Evolutionary conservation across 2,888 invertebrate species (phyloP).

Genomic region (Epistrophe eligans): DNA sequence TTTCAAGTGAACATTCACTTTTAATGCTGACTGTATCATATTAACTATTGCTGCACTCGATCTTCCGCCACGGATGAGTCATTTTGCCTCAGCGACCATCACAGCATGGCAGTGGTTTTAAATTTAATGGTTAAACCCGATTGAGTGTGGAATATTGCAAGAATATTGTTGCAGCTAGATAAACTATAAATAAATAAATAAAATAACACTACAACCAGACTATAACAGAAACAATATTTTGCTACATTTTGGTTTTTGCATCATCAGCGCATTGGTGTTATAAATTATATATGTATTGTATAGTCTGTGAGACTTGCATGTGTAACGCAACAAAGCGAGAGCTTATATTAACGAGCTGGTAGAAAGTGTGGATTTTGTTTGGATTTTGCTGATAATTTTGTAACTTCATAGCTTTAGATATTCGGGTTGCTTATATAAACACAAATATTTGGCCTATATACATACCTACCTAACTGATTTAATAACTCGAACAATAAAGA

Average conservation of each 20-base stretch:
- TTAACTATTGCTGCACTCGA: constrained; percentile 54
- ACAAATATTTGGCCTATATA: neutral
- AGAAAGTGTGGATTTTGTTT: constrained; percentile 18
- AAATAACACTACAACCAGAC: constrained; percentile 29
- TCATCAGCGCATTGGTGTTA: constrained; percentile 48
- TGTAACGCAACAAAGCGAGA: constrained; percentile 33
- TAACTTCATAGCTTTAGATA: constrained; percentile 16
- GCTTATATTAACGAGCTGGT: constrained; percentile 25
- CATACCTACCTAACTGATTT: neutral
- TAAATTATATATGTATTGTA: neutral
- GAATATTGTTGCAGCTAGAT: constrained; percentile 61
- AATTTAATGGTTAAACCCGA: constrained; percentile 61
- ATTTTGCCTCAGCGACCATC: constrained; percentile 56
- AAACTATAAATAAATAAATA: constrained; percentile 59
- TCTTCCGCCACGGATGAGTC: constrained; percentile 62
- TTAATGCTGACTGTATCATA: constrained; percentile 48
- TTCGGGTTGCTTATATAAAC: neutral
- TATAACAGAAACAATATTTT: constrained; percentile 55
- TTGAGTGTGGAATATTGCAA: constrained; percentile 70
- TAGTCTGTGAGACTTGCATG: constrained; percentile 2
- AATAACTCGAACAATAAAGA: neutral
- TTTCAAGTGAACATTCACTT: constrained; percentile 37
- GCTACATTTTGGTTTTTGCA: constrained; percentile 50
- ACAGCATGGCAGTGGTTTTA: constrained; percentile 62
- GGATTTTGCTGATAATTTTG: constrained; percentile 14